Evolutionary conservation across 2,888 invertebrate genomes (phyloP).

Genomic region (Shargacucullia verbasci): DNA sequence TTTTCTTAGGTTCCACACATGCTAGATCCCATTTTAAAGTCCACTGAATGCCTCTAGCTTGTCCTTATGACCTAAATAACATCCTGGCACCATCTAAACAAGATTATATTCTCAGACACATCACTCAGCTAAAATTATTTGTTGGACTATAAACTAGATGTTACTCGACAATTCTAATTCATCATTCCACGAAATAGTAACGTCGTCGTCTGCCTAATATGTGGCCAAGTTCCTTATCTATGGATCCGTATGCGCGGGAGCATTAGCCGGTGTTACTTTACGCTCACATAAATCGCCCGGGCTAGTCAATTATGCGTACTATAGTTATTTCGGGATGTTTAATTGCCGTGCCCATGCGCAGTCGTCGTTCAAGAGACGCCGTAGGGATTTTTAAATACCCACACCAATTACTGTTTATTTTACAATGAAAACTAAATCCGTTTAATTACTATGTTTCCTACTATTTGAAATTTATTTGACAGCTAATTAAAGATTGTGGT

Average conservation of each 20-base stretch:
- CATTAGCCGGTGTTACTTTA: constrained; percentile 57
- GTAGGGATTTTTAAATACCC: constrained; percentile 65
- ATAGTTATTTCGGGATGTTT: constrained; percentile 82
- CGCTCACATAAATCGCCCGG: constrained; percentile 75
- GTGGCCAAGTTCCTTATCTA: constrained; percentile 45
- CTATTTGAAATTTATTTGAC: constrained; percentile 57
- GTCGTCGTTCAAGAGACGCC: constrained; percentile 55
- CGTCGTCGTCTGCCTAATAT: constrained; percentile 46
- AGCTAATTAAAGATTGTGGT: constrained; percentile 46
- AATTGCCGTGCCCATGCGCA: constrained; percentile 80
- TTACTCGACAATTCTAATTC: constrained; percentile 37
- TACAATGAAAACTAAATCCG: constrained; percentile 62
- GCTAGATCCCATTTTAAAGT: neutral
- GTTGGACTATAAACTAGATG: constrained; percentile 30
- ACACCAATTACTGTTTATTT: constrained; percentile 63
- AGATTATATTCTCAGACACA: constrained; percentile 6
- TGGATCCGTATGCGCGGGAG: constrained; percentile 46
- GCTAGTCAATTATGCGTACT: constrained; percentile 80
- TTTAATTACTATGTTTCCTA: constrained; percentile 57
- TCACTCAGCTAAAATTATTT: constrained; percentile 30
- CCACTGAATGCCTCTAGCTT: neutral
- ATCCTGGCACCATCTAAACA: constrained; percentile 4
- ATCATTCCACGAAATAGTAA: constrained; percentile 49
- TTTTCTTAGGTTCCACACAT: neutral
- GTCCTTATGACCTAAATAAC: neutral